Conservation (phyloP, 2,888 invertebrate genomes). For the Rhingia campestris region DNA sequence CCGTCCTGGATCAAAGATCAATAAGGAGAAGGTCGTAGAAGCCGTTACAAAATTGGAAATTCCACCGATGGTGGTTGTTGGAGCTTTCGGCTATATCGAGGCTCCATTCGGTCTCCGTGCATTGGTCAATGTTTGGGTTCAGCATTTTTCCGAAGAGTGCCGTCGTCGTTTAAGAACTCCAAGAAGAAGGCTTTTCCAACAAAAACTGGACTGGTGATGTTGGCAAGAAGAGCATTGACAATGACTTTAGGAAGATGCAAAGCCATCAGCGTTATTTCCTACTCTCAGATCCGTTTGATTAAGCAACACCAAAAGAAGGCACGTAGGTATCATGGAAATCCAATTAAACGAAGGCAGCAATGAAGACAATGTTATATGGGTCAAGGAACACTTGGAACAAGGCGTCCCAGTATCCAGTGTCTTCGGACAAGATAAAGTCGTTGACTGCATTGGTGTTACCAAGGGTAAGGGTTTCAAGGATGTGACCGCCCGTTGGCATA, state of each 20-base stretch:
- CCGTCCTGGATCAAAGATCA: conserved; percentile 94
- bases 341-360: conserved; percentile 98
- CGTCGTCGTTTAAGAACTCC: conserved; percentile 99
- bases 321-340: conserved; percentile 99
- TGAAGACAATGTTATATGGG: conserved; percentile 98
- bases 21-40: conserved; percentile 99
- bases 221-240: conserved; percentile 98
- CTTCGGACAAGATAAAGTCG: conserved; percentile 85
- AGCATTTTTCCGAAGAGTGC: no score
- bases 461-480: conserved; percentile 99
- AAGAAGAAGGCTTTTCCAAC: conserved; percentile 99
- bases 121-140: no score
- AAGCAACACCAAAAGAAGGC: conserved; percentile 94
- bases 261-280: conserved; percentile 97
- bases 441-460: conserved; percentile 99
- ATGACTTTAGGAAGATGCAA: conserved; percentile 98
- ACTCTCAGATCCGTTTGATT: conserved; percentile 93
- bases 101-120: conserved; percentile 99
- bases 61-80: conserved; percentile 98
- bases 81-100: conserved; percentile 99
- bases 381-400: conserved; percentile 96
- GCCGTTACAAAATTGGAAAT: conserved; percentile 99
- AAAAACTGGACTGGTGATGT: conserved; percentile 99
- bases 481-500: conserved; percentile 99
- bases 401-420: conserved; percentile 95